phyloP scores from a whole-genome alignment of 2,797 vertebrate species.

The Numenius phaeopus region DNA sequence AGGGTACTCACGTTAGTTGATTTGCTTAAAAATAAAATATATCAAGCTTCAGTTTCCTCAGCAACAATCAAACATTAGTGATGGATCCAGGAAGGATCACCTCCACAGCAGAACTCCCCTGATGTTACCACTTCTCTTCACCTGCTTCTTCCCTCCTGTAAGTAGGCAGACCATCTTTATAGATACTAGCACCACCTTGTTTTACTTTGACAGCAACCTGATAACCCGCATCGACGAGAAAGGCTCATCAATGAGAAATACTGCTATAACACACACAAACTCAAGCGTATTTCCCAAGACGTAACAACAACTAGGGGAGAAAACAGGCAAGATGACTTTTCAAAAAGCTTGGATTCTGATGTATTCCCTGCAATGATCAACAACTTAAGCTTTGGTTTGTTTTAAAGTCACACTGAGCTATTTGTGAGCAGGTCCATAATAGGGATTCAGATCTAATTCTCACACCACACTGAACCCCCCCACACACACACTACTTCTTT shows the following conservation, averaged over 20 bases:
- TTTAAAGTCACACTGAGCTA: background rate
- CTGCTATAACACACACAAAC: background rate
- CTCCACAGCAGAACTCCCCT: background rate
- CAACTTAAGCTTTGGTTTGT: background rate
- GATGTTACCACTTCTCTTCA: background rate
- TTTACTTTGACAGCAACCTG: background rate
- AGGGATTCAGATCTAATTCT: background rate
- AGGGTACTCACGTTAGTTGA: background rate
- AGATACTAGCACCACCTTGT: background rate
- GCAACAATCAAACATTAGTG: background rate
- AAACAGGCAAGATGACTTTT: background rate
- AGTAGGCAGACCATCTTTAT: background rate
- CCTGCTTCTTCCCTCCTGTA: background rate
- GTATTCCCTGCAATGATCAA: background rate
- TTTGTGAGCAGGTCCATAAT: background rate
- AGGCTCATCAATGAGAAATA: background rate
- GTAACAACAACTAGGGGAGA: background rate
- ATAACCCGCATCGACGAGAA: background rate
- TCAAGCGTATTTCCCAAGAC: background rate
- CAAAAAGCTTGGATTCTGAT: background rate
- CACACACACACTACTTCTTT: background rate
- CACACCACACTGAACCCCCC: background rate
- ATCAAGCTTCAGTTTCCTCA: background rate
- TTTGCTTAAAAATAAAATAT: background rate
- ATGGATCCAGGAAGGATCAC: background rate